These are phyloP conservation scores for Dilophus febrilis DNA, from an alignment of 2,888 invertebrate genomes.

Conservation along the genomic window DNA sequence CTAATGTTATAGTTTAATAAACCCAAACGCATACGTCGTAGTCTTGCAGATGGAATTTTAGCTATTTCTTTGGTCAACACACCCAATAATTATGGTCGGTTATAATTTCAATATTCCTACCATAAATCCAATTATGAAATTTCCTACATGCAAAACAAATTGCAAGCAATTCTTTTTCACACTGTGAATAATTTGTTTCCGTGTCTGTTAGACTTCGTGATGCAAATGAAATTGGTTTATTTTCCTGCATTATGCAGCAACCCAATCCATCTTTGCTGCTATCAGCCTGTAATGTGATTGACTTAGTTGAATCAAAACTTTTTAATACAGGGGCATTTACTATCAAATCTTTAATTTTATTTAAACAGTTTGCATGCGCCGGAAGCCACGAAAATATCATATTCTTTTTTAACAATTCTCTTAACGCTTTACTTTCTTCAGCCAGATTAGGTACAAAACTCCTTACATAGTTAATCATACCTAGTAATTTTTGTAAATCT, in stretches of 20 bases:
- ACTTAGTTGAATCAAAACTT: conserved; percentile 8
- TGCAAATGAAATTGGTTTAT: conserved; percentile 11
- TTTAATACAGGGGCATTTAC: conserved; percentile 4
- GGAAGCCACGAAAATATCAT: conserved; percentile 10
- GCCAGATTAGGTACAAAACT: conserved; percentile 9
- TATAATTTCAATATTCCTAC: conserved; percentile 5
- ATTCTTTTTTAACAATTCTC: conserved; percentile 13
- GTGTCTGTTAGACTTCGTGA: conserved; percentile 9
- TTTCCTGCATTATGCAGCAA: conserved; percentile 11
- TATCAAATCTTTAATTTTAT: conserved; percentile 8
- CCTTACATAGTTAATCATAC: conserved; percentile 12
- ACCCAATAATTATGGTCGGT: conserved; percentile 10
- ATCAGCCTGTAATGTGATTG: conserved; percentile 9
- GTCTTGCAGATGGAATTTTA: conserved; percentile 7
- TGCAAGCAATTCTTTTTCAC: conserved; percentile 12
- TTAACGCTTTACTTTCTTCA: conserved; percentile 2
- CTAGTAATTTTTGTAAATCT: conserved; percentile 14
- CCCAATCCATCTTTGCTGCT: conserved; percentile 10
- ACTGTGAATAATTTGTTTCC: conserved; percentile 9
- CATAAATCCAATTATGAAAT: conserved; percentile 12
- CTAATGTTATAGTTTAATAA: conserved; percentile 11
- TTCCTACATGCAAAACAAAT: conserved; percentile 11
- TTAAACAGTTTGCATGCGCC: conserved; percentile 8
- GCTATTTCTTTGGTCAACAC: conserved; percentile 9
- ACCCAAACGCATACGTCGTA: conserved; percentile 10